A percentile compares a stretch with the other conserved stretches of the same genome.
These are phyloP conservation scores for Cancer borealis DNA, from an alignment of 2,888 invertebrate species.

Conservation along the genomic window DNA sequence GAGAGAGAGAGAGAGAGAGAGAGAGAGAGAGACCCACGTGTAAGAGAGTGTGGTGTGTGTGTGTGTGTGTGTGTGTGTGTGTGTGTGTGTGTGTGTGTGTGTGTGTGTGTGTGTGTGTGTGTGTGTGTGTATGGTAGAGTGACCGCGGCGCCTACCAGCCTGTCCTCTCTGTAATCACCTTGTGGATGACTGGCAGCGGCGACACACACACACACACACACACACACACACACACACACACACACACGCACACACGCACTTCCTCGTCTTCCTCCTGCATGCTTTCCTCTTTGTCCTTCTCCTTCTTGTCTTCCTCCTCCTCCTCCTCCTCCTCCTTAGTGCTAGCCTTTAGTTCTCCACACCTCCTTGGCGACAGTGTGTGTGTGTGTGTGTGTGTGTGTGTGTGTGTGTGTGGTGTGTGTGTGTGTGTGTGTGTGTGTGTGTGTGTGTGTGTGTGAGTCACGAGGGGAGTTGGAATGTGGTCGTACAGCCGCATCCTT, in stretches of 20 bases:
- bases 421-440: constrained; percentile 38
- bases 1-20: no score
- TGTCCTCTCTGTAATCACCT: not conserved
- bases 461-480: not conserved
- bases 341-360: not conserved
- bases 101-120: not conserved
- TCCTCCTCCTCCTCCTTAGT: not conserved
- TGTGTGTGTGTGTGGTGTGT: not conserved
- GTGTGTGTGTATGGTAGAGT: not conserved
- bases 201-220: no score
- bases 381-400: constrained; percentile 12
- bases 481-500: not conserved
- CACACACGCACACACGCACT: constrained; percentile 22
- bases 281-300: not conserved
- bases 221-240: not conserved
- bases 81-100: not conserved
- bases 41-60: not conserved
- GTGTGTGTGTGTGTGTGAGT: not conserved
- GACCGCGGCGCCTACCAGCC: not conserved
- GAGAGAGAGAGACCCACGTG: not conserved
- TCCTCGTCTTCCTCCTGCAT: not conserved
- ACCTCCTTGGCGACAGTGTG: constrained; percentile 12
- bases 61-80: not conserved
- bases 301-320: not conserved
- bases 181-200: no score